These are phyloP conservation scores for Agrochola litura DNA, from an alignment of 2,888 invertebrate species.

Conservation along the genomic window DNA sequence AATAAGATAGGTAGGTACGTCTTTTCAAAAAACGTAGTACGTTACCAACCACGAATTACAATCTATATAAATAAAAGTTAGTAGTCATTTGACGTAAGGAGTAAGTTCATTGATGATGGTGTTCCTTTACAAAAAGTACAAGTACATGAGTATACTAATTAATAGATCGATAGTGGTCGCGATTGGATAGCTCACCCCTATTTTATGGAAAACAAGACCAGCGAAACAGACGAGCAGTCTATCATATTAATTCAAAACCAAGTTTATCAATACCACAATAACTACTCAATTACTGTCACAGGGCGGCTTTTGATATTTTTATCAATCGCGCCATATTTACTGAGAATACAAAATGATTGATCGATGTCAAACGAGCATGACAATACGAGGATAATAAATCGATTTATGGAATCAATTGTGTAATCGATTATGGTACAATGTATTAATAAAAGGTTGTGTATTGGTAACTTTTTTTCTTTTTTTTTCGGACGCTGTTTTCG, in stretches of 20 bases:
- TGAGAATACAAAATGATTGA: conserved; percentile 71
- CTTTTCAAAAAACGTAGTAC: no score
- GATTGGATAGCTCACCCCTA: conserved; percentile 16
- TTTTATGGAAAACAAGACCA: conserved; percentile 23
- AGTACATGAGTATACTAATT: no score
- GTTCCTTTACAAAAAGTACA: no score
- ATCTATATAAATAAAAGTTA: no score
- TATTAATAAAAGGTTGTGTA: conserved; percentile 49
- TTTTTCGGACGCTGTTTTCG: not conserved
- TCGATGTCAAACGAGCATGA: conserved; percentile 68
- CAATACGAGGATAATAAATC: conserved; percentile 69
- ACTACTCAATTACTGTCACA: conserved; percentile 80
- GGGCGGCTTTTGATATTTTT: conserved; percentile 75
- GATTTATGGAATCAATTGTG: conserved; percentile 66
- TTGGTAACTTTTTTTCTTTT: not conserved
- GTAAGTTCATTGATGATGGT: no score
- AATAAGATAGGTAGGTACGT: no score
- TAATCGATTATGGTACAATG: conserved; percentile 64
- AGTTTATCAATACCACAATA: conserved; percentile 69
- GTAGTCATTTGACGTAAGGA: no score
- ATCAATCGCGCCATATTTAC: conserved; percentile 70
- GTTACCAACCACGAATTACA: no score
- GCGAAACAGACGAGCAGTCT: conserved; percentile 3
- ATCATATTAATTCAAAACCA: conserved; percentile 39
- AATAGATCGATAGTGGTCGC: no score